Conservation (phyloP, 2,797 vertebrate species). For the Trachurus trachurus region DNA sequence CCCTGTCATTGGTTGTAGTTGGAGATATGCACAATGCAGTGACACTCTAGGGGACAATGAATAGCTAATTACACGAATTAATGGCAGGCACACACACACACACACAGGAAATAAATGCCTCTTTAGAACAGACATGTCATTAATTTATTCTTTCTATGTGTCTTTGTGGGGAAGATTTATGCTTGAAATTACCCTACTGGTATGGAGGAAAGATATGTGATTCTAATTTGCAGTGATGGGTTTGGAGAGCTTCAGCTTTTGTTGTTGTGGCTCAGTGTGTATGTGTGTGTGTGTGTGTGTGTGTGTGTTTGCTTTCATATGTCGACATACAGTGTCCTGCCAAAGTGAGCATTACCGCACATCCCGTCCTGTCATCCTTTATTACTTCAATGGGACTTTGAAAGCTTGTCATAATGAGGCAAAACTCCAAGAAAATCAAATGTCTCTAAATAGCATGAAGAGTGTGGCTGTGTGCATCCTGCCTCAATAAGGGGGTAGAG, state of each 20-base stretch:
- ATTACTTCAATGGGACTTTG: constrained; percentile 61
- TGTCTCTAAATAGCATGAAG: constrained; percentile 36
- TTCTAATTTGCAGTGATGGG: constrained; percentile 62
- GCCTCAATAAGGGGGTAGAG: constrained; percentile 20
- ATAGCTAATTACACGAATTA: constrained; percentile 71
- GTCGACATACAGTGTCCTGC: constrained; percentile 26
- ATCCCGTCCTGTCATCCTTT: constrained; percentile 52
- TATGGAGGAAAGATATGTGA: constrained; percentile 23
- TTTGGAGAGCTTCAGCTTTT: constrained; percentile 47
- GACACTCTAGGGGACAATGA: constrained; percentile 58
- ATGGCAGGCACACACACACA: constrained; percentile 58
- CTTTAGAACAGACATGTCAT: constrained; percentile 40
- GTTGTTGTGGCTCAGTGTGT: constrained; percentile 45
- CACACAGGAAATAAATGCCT: constrained; percentile 41
- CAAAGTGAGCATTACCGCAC: constrained; percentile 8
- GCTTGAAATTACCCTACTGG: constrained; percentile 51
- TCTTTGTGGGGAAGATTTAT: constrained; percentile 52
- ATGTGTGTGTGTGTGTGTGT: constrained; percentile 30
- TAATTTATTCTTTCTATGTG: constrained; percentile 46
- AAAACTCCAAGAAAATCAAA: constrained; percentile 44
- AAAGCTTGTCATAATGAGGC: constrained; percentile 61
- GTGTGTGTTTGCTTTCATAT: constrained; percentile 18
- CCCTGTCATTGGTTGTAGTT: constrained; percentile 48
- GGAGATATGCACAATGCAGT: constrained; percentile 33
- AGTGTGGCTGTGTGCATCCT: background rate